Conservation (phyloP, 2,797 vertebrate genomes). For the Lutjanus argentimaculatus region DNA sequence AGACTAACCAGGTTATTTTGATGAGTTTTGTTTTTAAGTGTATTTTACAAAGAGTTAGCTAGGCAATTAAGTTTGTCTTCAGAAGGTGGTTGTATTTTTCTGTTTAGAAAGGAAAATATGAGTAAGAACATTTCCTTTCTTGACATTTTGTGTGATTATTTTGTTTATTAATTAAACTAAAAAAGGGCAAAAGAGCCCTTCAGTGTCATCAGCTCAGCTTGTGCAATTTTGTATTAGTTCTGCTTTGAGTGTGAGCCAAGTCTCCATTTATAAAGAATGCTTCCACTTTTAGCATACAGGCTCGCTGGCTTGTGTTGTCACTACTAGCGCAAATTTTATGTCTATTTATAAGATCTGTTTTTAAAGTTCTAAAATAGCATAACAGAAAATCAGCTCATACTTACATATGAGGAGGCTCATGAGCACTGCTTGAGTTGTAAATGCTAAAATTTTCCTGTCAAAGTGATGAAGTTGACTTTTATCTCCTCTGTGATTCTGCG, state of each 20-base stretch:
- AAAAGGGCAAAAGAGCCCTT: not conserved
- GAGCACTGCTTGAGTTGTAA: constrained; percentile 18
- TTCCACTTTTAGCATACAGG: not conserved
- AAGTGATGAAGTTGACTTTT: constrained; percentile 23
- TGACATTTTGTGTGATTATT: too few species aligned
- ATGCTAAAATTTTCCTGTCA: constrained; percentile 21
- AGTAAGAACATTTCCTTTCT: too few species aligned
- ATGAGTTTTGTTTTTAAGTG: too few species aligned
- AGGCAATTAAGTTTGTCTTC: too few species aligned
- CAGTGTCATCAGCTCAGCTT: not conserved
- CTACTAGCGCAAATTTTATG: not conserved
- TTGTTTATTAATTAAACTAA: too few species aligned
- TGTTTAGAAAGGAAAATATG: too few species aligned
- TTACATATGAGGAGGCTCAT: constrained; percentile 33
- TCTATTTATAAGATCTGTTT: not conserved
- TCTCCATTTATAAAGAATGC: constrained; percentile 1
- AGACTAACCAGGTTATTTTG: too few species aligned
- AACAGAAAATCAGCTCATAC: constrained; percentile 17
- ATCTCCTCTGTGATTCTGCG: constrained; percentile 8
- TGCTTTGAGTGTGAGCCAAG: not conserved
- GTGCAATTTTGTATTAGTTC: not conserved
- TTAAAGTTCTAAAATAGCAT: constrained; percentile 36
- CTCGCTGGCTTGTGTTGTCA: constrained; percentile 3
- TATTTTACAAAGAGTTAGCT: too few species aligned
- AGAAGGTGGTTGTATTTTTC: too few species aligned